Base-by-base conservation (phyloP, 2,113 vertebrate species). In the Barbus barbus region DNA sequence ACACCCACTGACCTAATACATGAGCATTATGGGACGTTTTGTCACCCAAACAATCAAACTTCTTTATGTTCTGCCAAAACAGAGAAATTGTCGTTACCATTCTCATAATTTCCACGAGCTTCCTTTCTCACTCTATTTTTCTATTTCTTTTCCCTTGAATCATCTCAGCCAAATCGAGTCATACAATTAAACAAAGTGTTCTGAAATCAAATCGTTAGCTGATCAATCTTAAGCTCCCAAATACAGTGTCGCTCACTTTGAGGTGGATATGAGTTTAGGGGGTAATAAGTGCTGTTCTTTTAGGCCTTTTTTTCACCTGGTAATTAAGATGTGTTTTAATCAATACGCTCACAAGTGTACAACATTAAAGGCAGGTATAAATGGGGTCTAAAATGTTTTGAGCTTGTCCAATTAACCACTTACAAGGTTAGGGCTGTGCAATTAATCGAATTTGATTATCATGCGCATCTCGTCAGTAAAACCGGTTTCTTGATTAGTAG, bases 161-260 rank as follows among this genome's bases (percentile, higher is more conserved):
- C 26, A 82, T 87, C 83, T 90, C 85, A 92, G 88, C 53, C 85
- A 79, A 88, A 90, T 91, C 72, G 88, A 89, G 85, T 90, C 87
- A 80, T 90, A 91, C 90, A 91, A 93, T 92, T 92, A 92, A 91
- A 91, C 87, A 89, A 87, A 91, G 87, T 90, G 91, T 91, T 87
- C 89, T 87, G 89, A 73, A 89, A 90, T 71, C 86, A 87, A 91
- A 92, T 91, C 87, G 89, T 91, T 91, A 88, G 90, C 89, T 85
- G 7, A 75, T 83, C 79, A 73, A 87, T 85, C 87, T 90, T 88
- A 87, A 89, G 88, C 7, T 77, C 81, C 28, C 28, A 83, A 90
- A 90, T 91, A 91, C 78, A 89, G 89, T 84, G 89, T 84, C 86
- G 82, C 87, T 90, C 82, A 77, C 88, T 90, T 87, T 22, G 31